Conservation (phyloP, 2,797 vertebrate species). For the Balearica regulorum region DNA sequence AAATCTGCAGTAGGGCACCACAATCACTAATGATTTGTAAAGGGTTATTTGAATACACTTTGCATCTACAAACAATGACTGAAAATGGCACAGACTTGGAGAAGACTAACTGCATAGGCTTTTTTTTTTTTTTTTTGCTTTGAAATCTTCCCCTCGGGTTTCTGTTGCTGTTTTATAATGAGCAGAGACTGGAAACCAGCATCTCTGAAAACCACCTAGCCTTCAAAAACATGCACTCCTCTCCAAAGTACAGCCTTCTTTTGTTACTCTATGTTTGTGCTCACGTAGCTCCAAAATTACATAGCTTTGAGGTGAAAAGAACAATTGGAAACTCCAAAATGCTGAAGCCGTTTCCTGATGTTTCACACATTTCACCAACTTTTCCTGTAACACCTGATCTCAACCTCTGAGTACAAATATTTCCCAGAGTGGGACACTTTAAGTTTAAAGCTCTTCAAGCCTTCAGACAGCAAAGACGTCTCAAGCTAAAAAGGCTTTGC, state of each 20-base stretch:
- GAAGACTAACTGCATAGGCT: background rate
- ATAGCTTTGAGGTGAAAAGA: background rate
- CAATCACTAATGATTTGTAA: background rate
- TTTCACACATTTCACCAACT: background rate
- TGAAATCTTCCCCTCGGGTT: background rate
- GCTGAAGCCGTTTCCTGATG: background rate
- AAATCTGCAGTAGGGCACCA: background rate
- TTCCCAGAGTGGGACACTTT: background rate
- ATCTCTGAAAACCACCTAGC: background rate
- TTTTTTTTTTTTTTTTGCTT: background rate
- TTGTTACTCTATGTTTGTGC: background rate
- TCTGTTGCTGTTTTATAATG: background rate
- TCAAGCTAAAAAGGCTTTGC: background rate
- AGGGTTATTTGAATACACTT: background rate
- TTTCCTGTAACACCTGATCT: background rate
- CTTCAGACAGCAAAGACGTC: background rate
- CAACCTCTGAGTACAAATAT: background rate
- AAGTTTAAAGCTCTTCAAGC: background rate
- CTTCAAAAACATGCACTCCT: background rate
- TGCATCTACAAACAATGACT: background rate
- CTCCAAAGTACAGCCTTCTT: background rate
- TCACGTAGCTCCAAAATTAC: background rate
- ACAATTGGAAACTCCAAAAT: background rate
- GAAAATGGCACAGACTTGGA: background rate
- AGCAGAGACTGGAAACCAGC: background rate